Evolutionary conservation across 2,797 vertebrate species (phyloP).

Genomic region (Anas georgica): DNA sequence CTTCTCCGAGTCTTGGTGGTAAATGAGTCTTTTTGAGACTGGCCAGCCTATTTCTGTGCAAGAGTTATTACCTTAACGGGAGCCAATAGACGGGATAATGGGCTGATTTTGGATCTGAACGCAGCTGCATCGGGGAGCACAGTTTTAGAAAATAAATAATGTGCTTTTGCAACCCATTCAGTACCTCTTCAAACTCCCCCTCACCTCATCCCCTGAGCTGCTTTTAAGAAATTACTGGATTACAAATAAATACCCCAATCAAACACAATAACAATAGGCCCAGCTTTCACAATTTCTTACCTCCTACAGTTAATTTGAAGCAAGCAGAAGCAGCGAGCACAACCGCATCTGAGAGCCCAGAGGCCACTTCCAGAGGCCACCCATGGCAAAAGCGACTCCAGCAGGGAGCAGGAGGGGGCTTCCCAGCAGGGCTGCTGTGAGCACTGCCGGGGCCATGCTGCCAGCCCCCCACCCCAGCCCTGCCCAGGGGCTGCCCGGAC

Average conservation of each 20-base stretch:
- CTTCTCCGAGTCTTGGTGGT: background rate
- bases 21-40: background rate
- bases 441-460: no score
- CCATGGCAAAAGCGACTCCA: accelerated
- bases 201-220: background rate
- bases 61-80: accelerated
- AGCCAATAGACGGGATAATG: background rate
- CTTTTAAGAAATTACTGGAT: background rate
- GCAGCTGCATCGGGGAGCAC: background rate
- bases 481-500: no score
- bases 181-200: background rate
- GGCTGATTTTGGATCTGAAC: background rate
- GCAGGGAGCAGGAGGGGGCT: no score
- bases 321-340: accelerated
- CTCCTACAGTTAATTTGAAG: background rate
- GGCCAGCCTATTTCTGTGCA: background rate
- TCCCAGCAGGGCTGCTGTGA: no score
- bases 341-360: accelerated
- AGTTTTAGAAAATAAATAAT: background rate
- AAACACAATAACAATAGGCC: background rate
- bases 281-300: background rate
- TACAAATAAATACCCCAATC: background rate
- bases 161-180: background rate
- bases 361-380: background rate
- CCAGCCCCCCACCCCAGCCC: background rate